phyloP scores from a whole-genome alignment of 2,888 invertebrate genomes.

The Hypomecis atomaria region DNA sequence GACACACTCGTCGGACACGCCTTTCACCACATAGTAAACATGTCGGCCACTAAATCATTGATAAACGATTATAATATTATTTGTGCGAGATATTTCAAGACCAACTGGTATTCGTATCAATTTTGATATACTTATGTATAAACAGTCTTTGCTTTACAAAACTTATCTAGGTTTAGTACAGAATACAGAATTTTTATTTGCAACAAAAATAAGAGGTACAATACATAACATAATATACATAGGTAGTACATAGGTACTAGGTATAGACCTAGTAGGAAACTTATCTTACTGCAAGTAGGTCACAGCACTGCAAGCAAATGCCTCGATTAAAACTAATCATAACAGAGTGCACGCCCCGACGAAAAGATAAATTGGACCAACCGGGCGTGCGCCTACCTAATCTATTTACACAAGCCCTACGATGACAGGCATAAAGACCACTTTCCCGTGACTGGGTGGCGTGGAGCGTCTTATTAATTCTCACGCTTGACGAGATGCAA shows the following conservation, averaged over 20 bases:
- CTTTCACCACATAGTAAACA: background rate
- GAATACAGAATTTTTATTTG: too few relatives aligned
- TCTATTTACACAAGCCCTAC: slow-evolving; percentile 10
- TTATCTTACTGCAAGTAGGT: slow-evolving; percentile 24
- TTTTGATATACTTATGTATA: too few relatives aligned
- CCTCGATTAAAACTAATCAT: slow-evolving; percentile 40
- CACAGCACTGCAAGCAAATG: slow-evolving; percentile 12
- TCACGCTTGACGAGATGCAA: slow-evolving; percentile 56
- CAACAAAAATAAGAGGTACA: too few relatives aligned
- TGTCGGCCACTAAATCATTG: too few relatives aligned
- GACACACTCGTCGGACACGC: background rate
- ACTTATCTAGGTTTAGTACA: too few relatives aligned
- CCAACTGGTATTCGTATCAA: too few relatives aligned
- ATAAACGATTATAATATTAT: too few relatives aligned
- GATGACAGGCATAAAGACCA: background rate
- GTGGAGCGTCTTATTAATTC: slow-evolving; percentile 45
- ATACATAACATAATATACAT: too few relatives aligned
- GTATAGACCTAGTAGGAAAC: background rate
- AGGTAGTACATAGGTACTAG: too few relatives aligned
- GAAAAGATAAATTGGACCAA: slow-evolving; percentile 42
- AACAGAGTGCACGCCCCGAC: slow-evolving; percentile 33
- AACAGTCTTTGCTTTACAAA: too few relatives aligned
- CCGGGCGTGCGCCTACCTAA: slow-evolving; percentile 17
- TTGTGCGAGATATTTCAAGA: too few relatives aligned
- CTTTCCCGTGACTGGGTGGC: slow-evolving; percentile 14